Base-by-base conservation (phyloP, 2,797 vertebrate species). In the Oceanodroma leucorhoa region DNA sequence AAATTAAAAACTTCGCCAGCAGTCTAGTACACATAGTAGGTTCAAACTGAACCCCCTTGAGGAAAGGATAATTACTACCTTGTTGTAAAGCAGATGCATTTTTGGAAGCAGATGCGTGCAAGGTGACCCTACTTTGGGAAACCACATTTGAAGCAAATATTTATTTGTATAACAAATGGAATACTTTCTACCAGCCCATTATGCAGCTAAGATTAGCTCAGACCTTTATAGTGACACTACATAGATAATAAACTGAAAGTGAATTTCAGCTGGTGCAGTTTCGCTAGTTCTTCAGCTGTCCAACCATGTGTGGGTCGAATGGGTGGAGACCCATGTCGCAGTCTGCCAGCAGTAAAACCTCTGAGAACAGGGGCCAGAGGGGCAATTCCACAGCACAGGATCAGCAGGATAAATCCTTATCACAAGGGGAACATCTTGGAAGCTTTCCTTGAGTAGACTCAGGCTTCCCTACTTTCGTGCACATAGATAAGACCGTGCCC, bases 41-140 rank as follows among this genome's bases (percentile, higher is more conserved):
- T 98, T 98, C 97, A 97, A 97, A 97, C 95, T 97, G 97, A 97
- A 96, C 98, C 97, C 98, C 89, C 98, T 98, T 93, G 90, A 96
- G 93, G 94, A 97, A 97, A 97, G 96, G 98, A 98, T 98, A 99
- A 98, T 98, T 98, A 98, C 98, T 98, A 98, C 98, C 98, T 98
- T 97, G 97, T 97, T 98, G 96, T 96, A 91, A 93, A 94, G 95
- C 97, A 97, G 97, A 98, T 98, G 96, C 97, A 98, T 98, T 98
- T 98, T 97, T 97, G 96, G 97, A 96, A 96, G 96, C 97, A 98
- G 97, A 97, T 98, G 97, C 89, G 94, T 97, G 96, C 96, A 97
- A 97, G 97, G 98, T 98, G 97, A 98, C 97, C 95, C 97, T 96
- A 98, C 95, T 98, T 97, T 93, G 89, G 84, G 95, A 98, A 98